phyloP scores from a whole-genome alignment of 2,113 vertebrate species.

The Toxotes jaculatrix region DNA sequence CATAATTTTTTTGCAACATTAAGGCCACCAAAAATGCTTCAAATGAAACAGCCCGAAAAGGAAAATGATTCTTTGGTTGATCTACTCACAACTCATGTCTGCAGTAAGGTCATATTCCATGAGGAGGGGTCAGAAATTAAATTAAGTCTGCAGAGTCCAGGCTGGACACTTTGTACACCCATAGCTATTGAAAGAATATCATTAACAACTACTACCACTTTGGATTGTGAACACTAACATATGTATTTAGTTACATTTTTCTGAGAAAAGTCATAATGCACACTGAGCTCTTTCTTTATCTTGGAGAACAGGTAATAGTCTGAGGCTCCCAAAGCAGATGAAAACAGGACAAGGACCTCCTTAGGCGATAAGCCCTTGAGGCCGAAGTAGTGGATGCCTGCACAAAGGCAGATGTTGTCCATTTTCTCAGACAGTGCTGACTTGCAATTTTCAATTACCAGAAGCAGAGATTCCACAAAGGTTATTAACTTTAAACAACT shows the following conservation, averaged over 20 bases:
- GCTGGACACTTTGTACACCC: background rate
- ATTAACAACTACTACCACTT: too few relatives aligned
- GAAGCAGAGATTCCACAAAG: too few relatives aligned
- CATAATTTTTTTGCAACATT: background rate
- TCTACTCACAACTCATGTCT: background rate
- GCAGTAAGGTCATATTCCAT: background rate
- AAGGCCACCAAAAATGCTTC: background rate
- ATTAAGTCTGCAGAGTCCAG: background rate
- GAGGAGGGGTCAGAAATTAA: background rate
- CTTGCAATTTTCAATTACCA: too few relatives aligned
- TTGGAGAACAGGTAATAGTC: too few relatives aligned
- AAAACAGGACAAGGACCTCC: too few relatives aligned
- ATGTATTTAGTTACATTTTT: background rate
- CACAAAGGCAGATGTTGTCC: too few relatives aligned
- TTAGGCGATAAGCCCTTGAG: too few relatives aligned
- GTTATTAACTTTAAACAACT: too few relatives aligned
- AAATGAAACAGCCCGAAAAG: background rate
- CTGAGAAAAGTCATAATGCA: background rate
- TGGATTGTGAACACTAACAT: background rate
- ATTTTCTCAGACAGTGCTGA: too few relatives aligned
- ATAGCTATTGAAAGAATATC: background rate
- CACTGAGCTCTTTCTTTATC: too few relatives aligned
- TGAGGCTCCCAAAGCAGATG: too few relatives aligned
- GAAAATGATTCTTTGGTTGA: background rate
- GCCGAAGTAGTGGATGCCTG: too few relatives aligned